These are phyloP conservation scores for Halcyon senegalensis DNA, from an alignment of 2,113 vertebrate species.

Conservation along the genomic window DNA sequence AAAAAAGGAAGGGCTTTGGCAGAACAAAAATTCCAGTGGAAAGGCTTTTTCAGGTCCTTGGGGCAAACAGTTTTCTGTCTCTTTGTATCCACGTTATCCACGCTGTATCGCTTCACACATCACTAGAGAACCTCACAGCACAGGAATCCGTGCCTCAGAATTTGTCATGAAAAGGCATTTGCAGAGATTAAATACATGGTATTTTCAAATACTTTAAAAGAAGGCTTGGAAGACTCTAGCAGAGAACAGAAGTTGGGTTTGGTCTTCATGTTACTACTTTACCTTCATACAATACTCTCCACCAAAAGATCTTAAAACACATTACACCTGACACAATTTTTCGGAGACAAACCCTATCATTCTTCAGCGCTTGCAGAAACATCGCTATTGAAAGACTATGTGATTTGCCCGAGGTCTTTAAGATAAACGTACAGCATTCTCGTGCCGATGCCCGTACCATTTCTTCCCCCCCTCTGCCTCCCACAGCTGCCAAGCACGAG, in stretches of 20 bases:
- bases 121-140: not conserved
- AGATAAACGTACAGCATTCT: rapidly evolving
- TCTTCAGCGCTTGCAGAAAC: not conserved
- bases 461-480: not conserved
- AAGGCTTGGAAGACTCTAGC: not conserved
- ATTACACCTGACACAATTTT: not conserved
- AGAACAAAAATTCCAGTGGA: not conserved
- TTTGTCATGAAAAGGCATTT: not conserved
- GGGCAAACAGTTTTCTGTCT: not conserved
- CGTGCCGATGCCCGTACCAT: too few relatives aligned
- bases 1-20: not conserved
- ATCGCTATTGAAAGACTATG: not conserved
- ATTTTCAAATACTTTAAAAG: not conserved
- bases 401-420: not conserved
- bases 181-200: not conserved
- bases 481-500: rapidly evolving
- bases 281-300: not conserved
- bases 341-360: not conserved
- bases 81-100: not conserved
- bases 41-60: not conserved
- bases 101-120: not conserved
- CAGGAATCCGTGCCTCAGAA: not conserved
- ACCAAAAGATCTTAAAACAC: not conserved
- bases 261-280: not conserved
- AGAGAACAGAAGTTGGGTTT: not conserved